Conservation (phyloP, 2,113 vertebrate species). For the Carassius gibelio region DNA sequence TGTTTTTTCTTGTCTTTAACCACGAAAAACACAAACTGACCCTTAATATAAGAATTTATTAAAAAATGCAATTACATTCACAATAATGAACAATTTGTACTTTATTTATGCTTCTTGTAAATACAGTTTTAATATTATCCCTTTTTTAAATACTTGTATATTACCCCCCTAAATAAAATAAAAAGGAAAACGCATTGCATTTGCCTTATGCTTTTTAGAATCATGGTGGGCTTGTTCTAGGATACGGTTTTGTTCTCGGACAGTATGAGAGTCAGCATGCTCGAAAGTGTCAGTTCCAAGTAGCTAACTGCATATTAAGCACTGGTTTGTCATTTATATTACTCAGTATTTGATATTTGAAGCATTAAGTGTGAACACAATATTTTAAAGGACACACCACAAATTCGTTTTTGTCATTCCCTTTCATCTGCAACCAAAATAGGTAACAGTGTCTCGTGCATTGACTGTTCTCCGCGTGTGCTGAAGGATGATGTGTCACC, state of each 20-base stretch:
- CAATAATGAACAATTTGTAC: too few species aligned
- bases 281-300: too few species aligned
- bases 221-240: background rate
- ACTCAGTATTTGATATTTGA: too few species aligned
- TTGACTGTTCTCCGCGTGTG: background rate
- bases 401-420: background rate
- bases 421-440: background rate
- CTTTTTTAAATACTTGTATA: background rate
- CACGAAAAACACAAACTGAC: too few species aligned
- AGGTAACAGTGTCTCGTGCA: background rate
- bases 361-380: background rate
- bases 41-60: too few species aligned
- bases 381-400: background rate
- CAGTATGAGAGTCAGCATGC: too few species aligned
- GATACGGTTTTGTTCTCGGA: background rate
- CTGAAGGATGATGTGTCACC: constrained; percentile 35
- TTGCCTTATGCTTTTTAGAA: background rate
- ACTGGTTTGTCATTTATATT: too few species aligned
- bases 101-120: background rate
- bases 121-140: background rate
- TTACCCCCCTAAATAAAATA: too few species aligned
- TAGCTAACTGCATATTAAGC: background rate
- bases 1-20: too few species aligned
- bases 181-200: background rate
- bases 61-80: too few species aligned